Percentiles rank a stretch among this genome's conserved stretches.
phyloP scores from a whole-genome alignment of 2,113 vertebrate genomes.

The Sander lucioperca region DNA sequence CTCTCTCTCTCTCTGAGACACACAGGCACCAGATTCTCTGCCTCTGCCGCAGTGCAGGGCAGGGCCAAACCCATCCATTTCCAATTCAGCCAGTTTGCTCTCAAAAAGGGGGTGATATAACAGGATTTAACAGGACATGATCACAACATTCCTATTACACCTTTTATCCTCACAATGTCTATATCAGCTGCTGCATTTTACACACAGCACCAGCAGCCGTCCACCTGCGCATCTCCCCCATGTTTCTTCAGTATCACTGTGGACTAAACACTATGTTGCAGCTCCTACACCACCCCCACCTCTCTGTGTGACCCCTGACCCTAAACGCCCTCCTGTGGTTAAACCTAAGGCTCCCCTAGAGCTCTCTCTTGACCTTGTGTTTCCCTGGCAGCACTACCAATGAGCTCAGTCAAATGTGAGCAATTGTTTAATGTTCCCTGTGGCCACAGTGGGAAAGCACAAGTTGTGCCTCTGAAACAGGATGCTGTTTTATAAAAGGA shows the following conservation, averaged over 20 bases:
- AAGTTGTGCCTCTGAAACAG: constrained; percentile 30
- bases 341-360: constrained; percentile 36
- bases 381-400: constrained; percentile 58
- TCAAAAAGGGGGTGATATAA: constrained; percentile 12
- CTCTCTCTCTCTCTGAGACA: constrained; percentile 37
- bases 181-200: not conserved
- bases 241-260: not conserved
- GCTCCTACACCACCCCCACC: constrained; percentile 24
- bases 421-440: constrained; percentile 66
- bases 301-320: constrained; percentile 50
- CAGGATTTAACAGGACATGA: constrained; percentile 25
- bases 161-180: not conserved
- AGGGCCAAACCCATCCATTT: constrained; percentile 75
- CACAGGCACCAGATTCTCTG: constrained; percentile 69
- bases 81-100: constrained; percentile 52
- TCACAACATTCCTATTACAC: not conserved
- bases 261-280: constrained; percentile 10
- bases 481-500: constrained; percentile 22
- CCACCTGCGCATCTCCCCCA: not conserved
- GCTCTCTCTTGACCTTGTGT: constrained; percentile 66
- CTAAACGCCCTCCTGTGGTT: constrained; percentile 40
- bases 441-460: constrained; percentile 38
- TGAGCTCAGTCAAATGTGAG: constrained; percentile 63
- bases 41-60: constrained; percentile 84
- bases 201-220: not conserved